phyloP scores from a whole-genome alignment of 2,888 invertebrate species.

The Octonoba sinensis region DNA sequence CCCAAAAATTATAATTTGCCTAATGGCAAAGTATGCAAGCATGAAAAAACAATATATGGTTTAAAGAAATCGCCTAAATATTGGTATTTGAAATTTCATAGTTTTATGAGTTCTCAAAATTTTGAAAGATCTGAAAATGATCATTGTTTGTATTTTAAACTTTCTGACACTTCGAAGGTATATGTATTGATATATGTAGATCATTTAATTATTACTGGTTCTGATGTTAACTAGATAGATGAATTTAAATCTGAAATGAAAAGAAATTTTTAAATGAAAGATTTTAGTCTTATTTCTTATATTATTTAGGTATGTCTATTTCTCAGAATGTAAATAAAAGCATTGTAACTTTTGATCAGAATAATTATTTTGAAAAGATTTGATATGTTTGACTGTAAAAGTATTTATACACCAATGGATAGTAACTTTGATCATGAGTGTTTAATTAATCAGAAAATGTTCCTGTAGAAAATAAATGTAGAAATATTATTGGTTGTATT shows the following conservation, averaged over 20 bases:
- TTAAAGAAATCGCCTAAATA: slow-evolving; percentile 3
- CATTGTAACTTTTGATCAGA: slow-evolving; percentile 5
- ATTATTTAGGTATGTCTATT: slow-evolving; percentile 9
- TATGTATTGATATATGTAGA: no score
- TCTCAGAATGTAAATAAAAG: no score
- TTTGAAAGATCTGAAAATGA: slow-evolving; percentile 8
- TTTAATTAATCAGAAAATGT: neutral
- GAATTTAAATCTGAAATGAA: slow-evolving; percentile 5
- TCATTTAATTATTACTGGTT: no score
- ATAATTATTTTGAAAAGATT: slow-evolving; percentile 15
- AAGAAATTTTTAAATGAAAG: slow-evolving; percentile 10
- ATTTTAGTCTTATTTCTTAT: neutral
- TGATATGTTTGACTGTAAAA: slow-evolving; percentile 24
- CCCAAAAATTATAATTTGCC: slow-evolving; percentile 6
- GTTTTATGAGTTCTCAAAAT: slow-evolving; percentile 9
- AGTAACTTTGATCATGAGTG: no score
- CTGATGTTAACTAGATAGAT: no score
- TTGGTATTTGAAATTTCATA: slow-evolving; percentile 3
- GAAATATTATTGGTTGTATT: slow-evolving; percentile 19
- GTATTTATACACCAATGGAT: slow-evolving; percentile 6
- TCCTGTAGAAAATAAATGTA: slow-evolving; percentile 18
- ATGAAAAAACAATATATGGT: neutral
- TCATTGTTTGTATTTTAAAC: no score
- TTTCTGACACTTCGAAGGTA: no score
- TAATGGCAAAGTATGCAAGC: neutral